Conservation (phyloP, 1,140 invertebrate species). For the Diorhabda elongata region DNA sequence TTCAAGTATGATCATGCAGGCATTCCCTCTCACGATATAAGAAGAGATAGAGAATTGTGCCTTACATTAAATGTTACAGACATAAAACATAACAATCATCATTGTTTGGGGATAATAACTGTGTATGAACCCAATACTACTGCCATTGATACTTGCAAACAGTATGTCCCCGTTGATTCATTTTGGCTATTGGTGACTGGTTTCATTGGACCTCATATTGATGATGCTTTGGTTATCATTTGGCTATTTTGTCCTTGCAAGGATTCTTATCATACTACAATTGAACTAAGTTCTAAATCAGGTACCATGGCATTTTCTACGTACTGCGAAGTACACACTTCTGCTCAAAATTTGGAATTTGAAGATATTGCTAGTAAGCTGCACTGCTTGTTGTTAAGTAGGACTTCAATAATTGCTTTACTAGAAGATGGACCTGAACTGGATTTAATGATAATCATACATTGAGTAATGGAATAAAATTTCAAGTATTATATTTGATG, state of each 20-base stretch:
- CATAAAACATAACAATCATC: conserved; percentile 27
- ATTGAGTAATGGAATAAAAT: conserved; percentile 21
- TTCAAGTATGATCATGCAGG: conserved; percentile 41
- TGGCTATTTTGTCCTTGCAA: conserved; percentile 41
- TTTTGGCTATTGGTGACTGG: conserved; percentile 43
- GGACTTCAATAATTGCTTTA: conserved; percentile 31
- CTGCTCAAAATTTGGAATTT: conserved; percentile 32
- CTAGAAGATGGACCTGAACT: conserved; percentile 36
- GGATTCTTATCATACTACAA: conserved; percentile 35
- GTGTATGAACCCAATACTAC: conserved; percentile 35
- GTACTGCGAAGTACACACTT: conserved; percentile 33
- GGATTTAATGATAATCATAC: conserved; percentile 39
- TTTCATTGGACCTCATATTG: conserved; percentile 10
- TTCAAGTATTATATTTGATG: no score
- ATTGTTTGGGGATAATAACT: conserved; percentile 36
- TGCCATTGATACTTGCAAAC: conserved; percentile 31
- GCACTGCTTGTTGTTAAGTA: conserved; percentile 37
- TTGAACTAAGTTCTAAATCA: conserved; percentile 37
- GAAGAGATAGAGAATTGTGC: conserved; percentile 33
- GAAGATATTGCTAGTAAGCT: conserved; percentile 30
- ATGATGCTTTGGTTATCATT: conserved; percentile 28
- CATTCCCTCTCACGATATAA: conserved; percentile 27
- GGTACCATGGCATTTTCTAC: conserved; percentile 36
- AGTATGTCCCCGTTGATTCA: conserved; percentile 33
- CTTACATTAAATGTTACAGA: conserved; percentile 28